Base-by-base conservation (phyloP, 2,888 invertebrate species). In the Liodrosophila aerea region DNA sequence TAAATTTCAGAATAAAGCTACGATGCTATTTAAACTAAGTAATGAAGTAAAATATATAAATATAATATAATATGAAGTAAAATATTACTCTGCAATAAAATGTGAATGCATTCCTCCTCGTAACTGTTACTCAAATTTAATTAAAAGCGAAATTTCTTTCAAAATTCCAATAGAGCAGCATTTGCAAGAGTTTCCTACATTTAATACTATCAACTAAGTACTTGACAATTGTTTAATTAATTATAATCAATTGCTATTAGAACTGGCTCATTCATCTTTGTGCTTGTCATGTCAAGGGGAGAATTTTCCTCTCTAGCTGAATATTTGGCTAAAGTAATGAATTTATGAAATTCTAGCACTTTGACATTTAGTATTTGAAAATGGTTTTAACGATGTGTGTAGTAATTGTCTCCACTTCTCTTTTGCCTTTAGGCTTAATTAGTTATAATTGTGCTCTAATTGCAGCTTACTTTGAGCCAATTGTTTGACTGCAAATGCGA, bases 391-490 rank as follows among this genome's bases (percentile, higher is more conserved):
- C 30, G 12, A 37, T 31, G 51, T 15, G 11, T 16, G 22, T 22
- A 27, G 13, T 13, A 40, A 37, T 37, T 40, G 30, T n/a, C 16
- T 39, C n/a, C 16, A 2, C 39, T 39, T 13, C 31, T 2, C 22
- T 22, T 44, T 31, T 33, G 12, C 27, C 40, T 52, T 57, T 52
- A 49, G 39, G 36, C 18, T 54, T 66, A 77, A 77, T 73, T 74
- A 57, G 53, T 52, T 62, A 59, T 67, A 71, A 75, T 72, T 72
- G 56, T 62, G 41, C 30, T 37, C 15, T 59, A 73, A 74, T 73
- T 74, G 65, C 57, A 15, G 40, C 40, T 13, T 15, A 36, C 54
- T 73, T 56, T 68, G 64, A 40, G 52, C 41, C 51, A 61, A 69
- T 69, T 69, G 65, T 43, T 49, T 51, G 69, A 16, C 34, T 49